phyloP scores from a whole-genome alignment of 2,797 vertebrate species.

The Sebastes oblongus region DNA sequence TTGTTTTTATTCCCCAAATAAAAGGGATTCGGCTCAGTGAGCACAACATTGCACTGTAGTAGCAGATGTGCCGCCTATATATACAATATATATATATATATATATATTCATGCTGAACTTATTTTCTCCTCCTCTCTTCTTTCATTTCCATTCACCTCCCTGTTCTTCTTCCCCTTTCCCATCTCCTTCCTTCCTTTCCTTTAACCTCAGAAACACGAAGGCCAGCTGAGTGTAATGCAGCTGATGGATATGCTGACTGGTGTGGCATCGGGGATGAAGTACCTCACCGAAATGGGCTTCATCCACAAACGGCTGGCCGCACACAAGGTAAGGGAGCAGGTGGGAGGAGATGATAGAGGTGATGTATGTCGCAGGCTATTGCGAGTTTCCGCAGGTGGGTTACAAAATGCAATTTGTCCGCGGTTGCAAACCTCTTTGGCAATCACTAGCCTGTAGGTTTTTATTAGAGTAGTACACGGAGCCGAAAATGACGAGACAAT shows the following conservation, averaged over 20 bases:
- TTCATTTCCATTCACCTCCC: not conserved
- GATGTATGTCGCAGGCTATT: constrained; percentile 9
- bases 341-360: constrained; percentile 24
- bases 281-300: constrained; percentile 96
- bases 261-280: constrained; percentile 95
- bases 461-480: constrained; percentile 21
- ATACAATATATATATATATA: too few species aligned
- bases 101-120: not conserved
- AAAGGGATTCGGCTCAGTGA: constrained; percentile 36
- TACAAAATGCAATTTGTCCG: constrained; percentile 23
- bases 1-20: constrained; percentile 62
- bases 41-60: constrained; percentile 16
- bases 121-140: not conserved
- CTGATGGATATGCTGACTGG: constrained; percentile 90
- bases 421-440: constrained; percentile 9
- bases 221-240: constrained; percentile 87
- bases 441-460: constrained; percentile 28
- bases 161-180: not conserved
- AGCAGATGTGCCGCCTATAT: constrained; percentile 10
- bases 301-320: constrained; percentile 92
- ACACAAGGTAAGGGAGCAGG: constrained; percentile 80
- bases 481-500: constrained; percentile 21
- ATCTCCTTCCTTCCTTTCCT: not conserved
- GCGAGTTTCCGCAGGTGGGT: not conserved
- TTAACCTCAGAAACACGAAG: constrained; percentile 87